Evolutionary conservation across 2,797 vertebrate genomes (phyloP).

Genomic region (Megaceryle alcyon): DNA sequence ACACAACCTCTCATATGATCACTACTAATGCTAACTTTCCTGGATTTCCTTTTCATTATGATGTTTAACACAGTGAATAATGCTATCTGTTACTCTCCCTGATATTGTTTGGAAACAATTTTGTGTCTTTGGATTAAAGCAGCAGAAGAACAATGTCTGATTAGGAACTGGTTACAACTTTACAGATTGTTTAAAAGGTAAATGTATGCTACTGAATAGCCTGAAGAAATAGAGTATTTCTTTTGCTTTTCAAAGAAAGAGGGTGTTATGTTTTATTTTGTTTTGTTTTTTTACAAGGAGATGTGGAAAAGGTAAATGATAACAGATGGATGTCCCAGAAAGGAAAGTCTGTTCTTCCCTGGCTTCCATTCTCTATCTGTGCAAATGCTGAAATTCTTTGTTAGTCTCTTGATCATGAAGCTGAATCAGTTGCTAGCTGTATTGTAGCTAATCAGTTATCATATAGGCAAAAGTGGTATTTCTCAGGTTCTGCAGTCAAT

Average conservation of each 20-base stretch:
- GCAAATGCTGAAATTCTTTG: conserved; percentile 55
- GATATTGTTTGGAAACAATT: neutral
- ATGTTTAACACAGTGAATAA: neutral
- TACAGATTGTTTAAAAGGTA: neutral
- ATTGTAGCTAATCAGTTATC: conserved; percentile 1
- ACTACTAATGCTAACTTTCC: neutral
- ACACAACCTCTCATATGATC: neutral
- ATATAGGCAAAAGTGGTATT: conserved; percentile 29
- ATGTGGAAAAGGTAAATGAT: neutral
- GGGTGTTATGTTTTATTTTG: neutral
- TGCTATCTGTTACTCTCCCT: neutral
- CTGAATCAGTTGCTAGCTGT: neutral
- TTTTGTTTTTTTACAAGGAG: neutral
- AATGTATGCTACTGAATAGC: neutral
- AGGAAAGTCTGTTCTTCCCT: neutral
- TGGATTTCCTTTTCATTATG: neutral
- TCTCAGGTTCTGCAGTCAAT: neutral
- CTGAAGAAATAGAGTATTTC: neutral
- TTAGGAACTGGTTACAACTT: neutral
- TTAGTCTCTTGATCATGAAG: conserved; percentile 43
- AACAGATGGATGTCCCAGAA: conserved; percentile 18
- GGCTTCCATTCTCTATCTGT: conserved; percentile 38
- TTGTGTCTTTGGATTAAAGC: neutral
- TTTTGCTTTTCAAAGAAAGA: neutral
- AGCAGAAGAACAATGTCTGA: neutral